Evolutionary conservation across 2,113 vertebrate species (phyloP).

Genomic region (Symphodus melops): DNA sequence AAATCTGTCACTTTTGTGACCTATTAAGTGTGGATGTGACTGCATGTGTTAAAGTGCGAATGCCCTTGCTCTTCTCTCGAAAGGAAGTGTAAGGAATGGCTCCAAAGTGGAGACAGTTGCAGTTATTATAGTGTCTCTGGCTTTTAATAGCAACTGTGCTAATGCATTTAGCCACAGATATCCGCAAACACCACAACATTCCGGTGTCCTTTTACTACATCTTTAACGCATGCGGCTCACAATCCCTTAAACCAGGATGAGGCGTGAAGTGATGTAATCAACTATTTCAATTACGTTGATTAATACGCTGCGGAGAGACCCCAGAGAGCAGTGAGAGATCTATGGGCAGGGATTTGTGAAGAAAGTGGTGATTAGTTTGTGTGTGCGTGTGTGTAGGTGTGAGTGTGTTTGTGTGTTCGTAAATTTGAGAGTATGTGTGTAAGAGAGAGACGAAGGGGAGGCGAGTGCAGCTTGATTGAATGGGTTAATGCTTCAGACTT

Average conservation of each 20-base stretch:
- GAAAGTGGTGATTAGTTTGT: slow-evolving; percentile 73
- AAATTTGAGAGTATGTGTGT: neutral
- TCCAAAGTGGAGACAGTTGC: slow-evolving; percentile 23
- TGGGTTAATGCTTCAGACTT: slow-evolving; percentile 56
- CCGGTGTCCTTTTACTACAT: slow-evolving; percentile 47
- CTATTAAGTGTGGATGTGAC: neutral
- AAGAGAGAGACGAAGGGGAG: neutral
- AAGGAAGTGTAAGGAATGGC: slow-evolving; percentile 45
- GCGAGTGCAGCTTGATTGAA: slow-evolving; percentile 13
- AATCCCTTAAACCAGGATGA: slow-evolving; percentile 62
- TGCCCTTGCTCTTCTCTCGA: slow-evolving; percentile 20
- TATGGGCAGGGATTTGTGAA: slow-evolving; percentile 70
- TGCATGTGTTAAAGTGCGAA: slow-evolving; percentile 5
- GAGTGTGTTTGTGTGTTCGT: slow-evolving; percentile 11
- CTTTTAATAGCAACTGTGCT: slow-evolving; percentile 21
- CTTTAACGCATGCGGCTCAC: slow-evolving; percentile 50
- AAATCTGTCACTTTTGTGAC: neutral
- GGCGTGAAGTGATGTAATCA: slow-evolving; percentile 75
- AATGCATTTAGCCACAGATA: slow-evolving; percentile 30
- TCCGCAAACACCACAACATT: slow-evolving; percentile 24
- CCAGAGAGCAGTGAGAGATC: slow-evolving; percentile 66
- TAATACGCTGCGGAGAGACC: slow-evolving; percentile 67
- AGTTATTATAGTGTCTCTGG: slow-evolving; percentile 28
- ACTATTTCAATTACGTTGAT: slow-evolving; percentile 78
- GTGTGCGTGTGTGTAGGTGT: slow-evolving; percentile 34